Evolutionary conservation across 2,113 vertebrate genomes (phyloP).

Genomic region (Uropsilus gracilis): DNA sequence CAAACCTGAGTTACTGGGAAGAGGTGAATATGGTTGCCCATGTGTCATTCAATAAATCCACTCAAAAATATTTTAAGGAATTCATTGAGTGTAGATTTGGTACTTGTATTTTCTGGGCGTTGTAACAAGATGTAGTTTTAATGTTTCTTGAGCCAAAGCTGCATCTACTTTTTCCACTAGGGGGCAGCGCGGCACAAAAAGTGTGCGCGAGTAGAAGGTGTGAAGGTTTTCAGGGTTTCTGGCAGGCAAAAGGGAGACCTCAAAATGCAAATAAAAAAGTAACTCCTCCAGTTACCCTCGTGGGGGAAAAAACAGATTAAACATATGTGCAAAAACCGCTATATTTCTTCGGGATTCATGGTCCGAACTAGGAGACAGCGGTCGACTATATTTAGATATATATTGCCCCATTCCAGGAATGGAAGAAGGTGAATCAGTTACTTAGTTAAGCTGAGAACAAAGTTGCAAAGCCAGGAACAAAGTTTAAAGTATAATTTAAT

Average conservation of each 20-base stretch:
- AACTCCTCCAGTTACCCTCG: not conserved
- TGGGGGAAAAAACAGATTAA: not conserved
- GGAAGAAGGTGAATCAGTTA: not conserved
- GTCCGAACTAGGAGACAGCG: not conserved
- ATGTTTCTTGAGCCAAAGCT: not conserved
- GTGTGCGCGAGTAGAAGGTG: not conserved
- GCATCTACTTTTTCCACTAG: slow-evolving; percentile 35
- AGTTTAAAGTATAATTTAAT: not conserved
- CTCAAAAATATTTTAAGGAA: not conserved
- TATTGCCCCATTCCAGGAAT: not conserved
- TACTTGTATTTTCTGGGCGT: not conserved
- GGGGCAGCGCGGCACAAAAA: slow-evolving; percentile 42
- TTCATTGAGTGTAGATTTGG: not conserved
- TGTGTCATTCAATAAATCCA: not conserved
- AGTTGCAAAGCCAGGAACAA: not conserved
- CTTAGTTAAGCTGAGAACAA: not conserved
- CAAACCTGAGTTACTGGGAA: not conserved
- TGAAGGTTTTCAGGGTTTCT: not conserved
- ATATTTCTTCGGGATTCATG: not conserved
- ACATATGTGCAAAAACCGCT: not conserved
- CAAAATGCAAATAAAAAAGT: not conserved
- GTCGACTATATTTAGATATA: not conserved
- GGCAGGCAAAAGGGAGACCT: not conserved
- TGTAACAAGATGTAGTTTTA: not conserved
- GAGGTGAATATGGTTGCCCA: not conserved